Evolutionary conservation across 2,888 invertebrate genomes (phyloP).

Genomic region (Torymus tubicola): DNA sequence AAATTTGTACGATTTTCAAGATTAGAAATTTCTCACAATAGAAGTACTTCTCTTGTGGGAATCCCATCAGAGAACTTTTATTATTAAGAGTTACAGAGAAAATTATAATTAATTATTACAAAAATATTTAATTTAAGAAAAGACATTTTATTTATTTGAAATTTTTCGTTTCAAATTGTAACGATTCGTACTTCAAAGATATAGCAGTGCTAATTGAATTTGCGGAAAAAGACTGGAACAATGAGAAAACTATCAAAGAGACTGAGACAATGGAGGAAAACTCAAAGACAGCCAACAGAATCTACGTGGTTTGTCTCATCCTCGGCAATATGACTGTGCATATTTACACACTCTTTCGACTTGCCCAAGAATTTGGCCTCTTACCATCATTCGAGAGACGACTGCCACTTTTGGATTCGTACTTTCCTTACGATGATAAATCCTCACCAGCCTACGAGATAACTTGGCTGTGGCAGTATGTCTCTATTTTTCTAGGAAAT

Average conservation of each 20-base stretch:
- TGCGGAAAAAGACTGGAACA: constrained; percentile 28
- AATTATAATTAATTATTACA: no score
- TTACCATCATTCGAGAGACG: constrained; percentile 21
- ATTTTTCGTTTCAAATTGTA: no score
- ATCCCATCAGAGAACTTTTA: no score
- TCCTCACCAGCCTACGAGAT: constrained; percentile 62
- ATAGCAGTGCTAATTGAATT: constrained; percentile 3
- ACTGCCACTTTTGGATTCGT: constrained; percentile 40
- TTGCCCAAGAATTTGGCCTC: constrained; percentile 15
- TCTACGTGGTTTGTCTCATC: constrained; percentile 19
- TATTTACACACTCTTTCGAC: background rate
- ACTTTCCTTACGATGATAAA: constrained; percentile 63
- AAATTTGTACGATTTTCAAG: no score
- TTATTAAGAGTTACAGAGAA: no score
- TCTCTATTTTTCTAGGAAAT: constrained; percentile 57
- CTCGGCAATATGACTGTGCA: constrained; percentile 15
- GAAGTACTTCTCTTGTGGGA: no score
- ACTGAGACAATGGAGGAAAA: constrained; percentile 19
- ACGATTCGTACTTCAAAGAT: background rate
- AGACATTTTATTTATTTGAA: no score
- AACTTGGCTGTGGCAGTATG: constrained; percentile 65
- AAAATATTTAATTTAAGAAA: no score
- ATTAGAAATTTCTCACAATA: no score
- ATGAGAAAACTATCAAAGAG: constrained; percentile 8
- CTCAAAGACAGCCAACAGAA: constrained; percentile 14